phyloP scores from a whole-genome alignment of 2,797 vertebrate species.

The Euthynnus affinis region DNA sequence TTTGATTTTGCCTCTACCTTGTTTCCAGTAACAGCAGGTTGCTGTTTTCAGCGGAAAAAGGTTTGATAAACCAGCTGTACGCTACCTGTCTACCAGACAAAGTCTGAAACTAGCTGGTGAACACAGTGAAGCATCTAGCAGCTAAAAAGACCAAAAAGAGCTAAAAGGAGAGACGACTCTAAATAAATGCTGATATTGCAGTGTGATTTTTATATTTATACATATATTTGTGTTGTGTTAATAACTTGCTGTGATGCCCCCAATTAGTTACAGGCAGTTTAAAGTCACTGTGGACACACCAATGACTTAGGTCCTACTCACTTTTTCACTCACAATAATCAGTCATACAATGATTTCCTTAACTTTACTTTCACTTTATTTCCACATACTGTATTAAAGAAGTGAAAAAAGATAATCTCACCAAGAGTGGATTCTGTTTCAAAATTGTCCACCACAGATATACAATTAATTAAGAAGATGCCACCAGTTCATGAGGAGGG shows the following conservation, averaged over 20 bases:
- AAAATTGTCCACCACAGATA: slow-evolving; percentile 39
- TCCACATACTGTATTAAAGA: slow-evolving; percentile 8
- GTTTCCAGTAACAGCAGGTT: not conserved
- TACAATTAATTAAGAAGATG: slow-evolving; percentile 13
- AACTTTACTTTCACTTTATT: not conserved
- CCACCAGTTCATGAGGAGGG: too few relatives aligned
- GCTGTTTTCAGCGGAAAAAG: too few relatives aligned
- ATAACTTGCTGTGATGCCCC: not conserved
- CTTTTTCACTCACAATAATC: not conserved
- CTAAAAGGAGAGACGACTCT: not conserved
- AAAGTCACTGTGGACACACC: not conserved
- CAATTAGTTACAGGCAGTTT: not conserved
- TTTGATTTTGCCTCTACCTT: not conserved
- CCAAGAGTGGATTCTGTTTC: slow-evolving; percentile 11
- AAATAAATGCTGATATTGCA: too few relatives aligned
- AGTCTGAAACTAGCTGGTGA: slow-evolving; percentile 5
- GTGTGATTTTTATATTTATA: too few relatives aligned
- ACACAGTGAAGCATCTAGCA: not conserved
- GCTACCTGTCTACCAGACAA: not conserved
- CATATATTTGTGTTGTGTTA: too few relatives aligned
- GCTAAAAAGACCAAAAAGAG: slow-evolving; percentile 14
- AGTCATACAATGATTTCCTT: not conserved
- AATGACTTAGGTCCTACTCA: not conserved
- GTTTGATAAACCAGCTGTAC: not conserved
- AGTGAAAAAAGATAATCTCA: not conserved